These are phyloP conservation scores for Pandemis cinnamomeana DNA, from an alignment of 2,888 invertebrate species.

Conservation along the genomic window DNA sequence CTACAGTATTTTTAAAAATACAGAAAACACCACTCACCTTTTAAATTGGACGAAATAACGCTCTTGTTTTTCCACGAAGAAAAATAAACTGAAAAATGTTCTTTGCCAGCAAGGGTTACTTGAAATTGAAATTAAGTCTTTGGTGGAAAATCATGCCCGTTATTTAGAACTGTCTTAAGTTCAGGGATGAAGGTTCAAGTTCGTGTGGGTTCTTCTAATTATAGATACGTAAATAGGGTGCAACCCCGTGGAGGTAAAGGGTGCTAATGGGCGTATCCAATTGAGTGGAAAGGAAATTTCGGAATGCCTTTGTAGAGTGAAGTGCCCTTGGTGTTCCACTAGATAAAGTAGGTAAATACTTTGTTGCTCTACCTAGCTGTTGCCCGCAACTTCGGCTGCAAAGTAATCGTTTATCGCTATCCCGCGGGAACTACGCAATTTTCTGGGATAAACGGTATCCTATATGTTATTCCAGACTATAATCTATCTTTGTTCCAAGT, in stretches of 20 bases:
- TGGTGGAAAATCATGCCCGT: not conserved
- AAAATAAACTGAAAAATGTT: not conserved
- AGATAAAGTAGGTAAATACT: not conserved
- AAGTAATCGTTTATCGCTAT: too few species aligned
- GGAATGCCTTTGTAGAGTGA: slow-evolving; percentile 50
- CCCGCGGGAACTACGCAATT: too few species aligned
- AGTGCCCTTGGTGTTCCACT: not conserved
- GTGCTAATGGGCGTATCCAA: slow-evolving; percentile 62
- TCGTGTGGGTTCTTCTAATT: not conserved
- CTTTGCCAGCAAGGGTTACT: not conserved
- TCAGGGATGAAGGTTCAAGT: not conserved
- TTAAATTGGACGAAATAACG: not conserved
- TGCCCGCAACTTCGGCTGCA: too few species aligned
- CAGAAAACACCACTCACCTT: not conserved
- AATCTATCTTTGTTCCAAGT: too few species aligned
- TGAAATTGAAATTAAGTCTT: slow-evolving; percentile 4
- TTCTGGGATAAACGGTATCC: too few species aligned
- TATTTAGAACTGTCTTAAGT: not conserved
- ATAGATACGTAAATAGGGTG: not conserved
- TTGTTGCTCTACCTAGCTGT: not conserved
- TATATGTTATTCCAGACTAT: too few species aligned
- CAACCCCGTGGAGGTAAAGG: slow-evolving; percentile 47
- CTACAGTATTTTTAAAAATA: not conserved
- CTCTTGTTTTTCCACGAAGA: not conserved
- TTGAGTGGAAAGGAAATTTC: slow-evolving; percentile 65